Conservation (phyloP, 2,797 vertebrate genomes). For the Danio aesculapii region DNA sequence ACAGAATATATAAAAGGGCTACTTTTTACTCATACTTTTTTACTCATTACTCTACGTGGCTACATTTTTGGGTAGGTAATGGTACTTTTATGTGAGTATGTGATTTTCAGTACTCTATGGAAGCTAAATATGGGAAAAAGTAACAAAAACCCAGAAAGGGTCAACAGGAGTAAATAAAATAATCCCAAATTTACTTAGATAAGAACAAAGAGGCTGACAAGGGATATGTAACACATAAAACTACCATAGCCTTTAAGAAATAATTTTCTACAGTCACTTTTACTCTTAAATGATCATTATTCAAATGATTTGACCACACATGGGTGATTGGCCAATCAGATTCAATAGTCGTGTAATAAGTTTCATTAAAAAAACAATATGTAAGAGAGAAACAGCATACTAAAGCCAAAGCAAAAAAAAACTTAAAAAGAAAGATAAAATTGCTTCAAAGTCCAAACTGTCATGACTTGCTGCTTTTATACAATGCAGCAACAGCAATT, state of each 20-base stretch:
- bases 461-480: slow-evolving; percentile 7
- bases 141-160: not conserved
- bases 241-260: not conserved
- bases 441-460: not conserved
- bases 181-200: not conserved
- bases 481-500: slow-evolving; percentile 9
- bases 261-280: not conserved
- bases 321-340: not conserved
- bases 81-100: no score
- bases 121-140: not conserved
- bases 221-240: not conserved
- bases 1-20: no score
- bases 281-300: not conserved
- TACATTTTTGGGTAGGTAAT: no score
- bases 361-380: not conserved
- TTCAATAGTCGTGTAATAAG: not conserved
- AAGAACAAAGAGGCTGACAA: not conserved
- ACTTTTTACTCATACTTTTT: no score
- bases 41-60: no score
- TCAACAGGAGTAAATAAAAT: not conserved
- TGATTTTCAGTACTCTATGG: no score
- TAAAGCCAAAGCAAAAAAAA: not conserved
- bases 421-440: not conserved
- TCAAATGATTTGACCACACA: not conserved
- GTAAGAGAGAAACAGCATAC: not conserved